Conservation (phyloP, 2,113 vertebrate species). For the Ramphastos sulfuratus region DNA sequence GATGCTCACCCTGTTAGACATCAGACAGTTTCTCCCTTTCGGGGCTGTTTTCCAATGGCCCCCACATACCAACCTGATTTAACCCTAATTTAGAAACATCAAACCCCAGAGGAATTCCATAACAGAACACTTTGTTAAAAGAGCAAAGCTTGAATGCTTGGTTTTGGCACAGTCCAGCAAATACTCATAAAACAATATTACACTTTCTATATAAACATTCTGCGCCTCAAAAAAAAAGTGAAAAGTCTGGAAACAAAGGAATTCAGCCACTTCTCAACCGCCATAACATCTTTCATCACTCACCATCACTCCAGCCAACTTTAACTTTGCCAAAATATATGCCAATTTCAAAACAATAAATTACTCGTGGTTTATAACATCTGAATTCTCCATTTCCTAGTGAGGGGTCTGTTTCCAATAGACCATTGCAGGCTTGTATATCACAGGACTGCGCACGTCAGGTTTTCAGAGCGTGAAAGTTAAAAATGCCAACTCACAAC, state of each 20-base stretch:
- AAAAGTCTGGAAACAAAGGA: conserved; percentile 55
- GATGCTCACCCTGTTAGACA: not conserved
- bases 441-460: not conserved
- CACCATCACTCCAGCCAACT: conserved; percentile 40
- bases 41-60: conserved; percentile 11
- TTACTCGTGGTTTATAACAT: conserved; percentile 32
- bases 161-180: conserved; percentile 32
- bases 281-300: conserved; percentile 63
- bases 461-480: not conserved
- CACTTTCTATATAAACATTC: conserved; percentile 53
- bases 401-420: conserved; percentile 38
- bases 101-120: conserved; percentile 37
- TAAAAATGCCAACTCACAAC: conserved; percentile 7
- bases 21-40: conserved; percentile 27
- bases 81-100: conserved; percentile 29
- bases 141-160: conserved; percentile 7
- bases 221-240: conserved; percentile 18
- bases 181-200: conserved; percentile 54
- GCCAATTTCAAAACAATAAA: conserved; percentile 61
- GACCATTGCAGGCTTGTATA: not conserved
- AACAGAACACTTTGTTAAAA: conserved; percentile 48
- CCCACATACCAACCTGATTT: conserved; percentile 15
- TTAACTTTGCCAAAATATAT: conserved; percentile 55
- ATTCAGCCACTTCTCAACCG: conserved; percentile 38
- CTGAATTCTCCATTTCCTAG: conserved; percentile 37